A percentile compares a stretch with the other conserved stretches of the same genome.
phyloP scores from a whole-genome alignment of 2,888 invertebrate species.

The Lordiphosa fenestrarum region DNA sequence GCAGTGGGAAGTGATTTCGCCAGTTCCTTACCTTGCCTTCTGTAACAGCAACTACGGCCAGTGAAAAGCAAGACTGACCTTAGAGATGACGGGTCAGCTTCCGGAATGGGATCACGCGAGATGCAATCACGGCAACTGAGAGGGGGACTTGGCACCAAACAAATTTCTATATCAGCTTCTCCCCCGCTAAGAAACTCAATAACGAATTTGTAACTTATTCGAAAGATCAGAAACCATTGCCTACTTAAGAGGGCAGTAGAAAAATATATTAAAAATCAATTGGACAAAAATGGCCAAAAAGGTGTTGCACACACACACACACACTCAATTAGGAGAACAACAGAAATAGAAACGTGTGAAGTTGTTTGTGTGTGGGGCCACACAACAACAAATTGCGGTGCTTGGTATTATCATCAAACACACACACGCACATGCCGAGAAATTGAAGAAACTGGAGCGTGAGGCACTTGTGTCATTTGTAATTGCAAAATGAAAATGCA shows the following conservation, averaged over 20 bases:
- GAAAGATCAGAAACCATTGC: not conserved
- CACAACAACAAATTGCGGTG: slow-evolving; percentile 58
- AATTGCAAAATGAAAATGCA: slow-evolving; percentile 72
- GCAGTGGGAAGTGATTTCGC: too few species aligned
- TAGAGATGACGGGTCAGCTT: too few species aligned
- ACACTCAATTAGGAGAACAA: slow-evolving; percentile 5
- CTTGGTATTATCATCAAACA: slow-evolving; percentile 52
- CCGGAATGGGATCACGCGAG: too few species aligned
- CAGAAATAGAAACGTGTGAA: slow-evolving; percentile 43
- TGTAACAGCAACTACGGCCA: too few species aligned
- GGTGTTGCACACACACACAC: slow-evolving; percentile 8
- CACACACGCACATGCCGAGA: slow-evolving; percentile 12
- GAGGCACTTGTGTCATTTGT: slow-evolving; percentile 74
- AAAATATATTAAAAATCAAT: slow-evolving; percentile 3
- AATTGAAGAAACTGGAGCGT: slow-evolving; percentile 60
- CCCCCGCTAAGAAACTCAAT: not conserved
- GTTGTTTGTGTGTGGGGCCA: slow-evolving; percentile 32
- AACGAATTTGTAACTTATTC: not conserved
- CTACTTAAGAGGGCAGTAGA: slow-evolving; percentile 2
- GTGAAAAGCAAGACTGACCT: too few species aligned
- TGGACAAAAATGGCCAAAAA: not conserved
- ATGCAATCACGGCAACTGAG: too few species aligned
- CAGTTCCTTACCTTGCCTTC: too few species aligned
- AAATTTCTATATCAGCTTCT: too few species aligned
- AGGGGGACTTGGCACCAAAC: too few species aligned